Base-by-base conservation (phyloP, 1,140 invertebrate species). In the Maconellicoccus hirsutus region DNA sequence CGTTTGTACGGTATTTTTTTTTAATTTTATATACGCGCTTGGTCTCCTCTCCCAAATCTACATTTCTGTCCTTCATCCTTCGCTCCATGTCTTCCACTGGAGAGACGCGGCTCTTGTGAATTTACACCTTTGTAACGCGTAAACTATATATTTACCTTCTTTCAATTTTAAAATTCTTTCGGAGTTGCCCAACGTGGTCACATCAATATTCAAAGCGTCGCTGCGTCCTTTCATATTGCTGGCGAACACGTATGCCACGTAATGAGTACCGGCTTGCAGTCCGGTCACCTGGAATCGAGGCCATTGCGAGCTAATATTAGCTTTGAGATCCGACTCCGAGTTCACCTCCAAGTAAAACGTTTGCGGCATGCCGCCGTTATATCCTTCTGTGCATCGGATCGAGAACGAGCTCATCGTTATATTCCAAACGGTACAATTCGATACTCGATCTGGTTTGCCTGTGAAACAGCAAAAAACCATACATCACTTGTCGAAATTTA, bases 371-470 rank as follows among this genome's bases (percentile, higher is more conserved):
- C 93, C 93, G 0, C 93, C 93, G 77, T 94, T 93, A 79, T 94
- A 95, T 0, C 92, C 93, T 79, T 93, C 90, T 0, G 83, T 83
- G 78, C 93, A 96, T 22, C 86, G 84, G 52, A 94, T 82, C 2
- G 86, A 85, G 75, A 94, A 87, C 0, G 90, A 91, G 59, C 88
- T 91, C 75, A 91, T 88, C 3, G 92, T 70, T 25, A 21, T 88
- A 80, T 95, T 94, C 6, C 86, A 84, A 3, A 92, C 84, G 0
- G 89, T 89, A 79, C 93, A 96, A 79, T 95, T 95, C 78, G 93
- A 89, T 1, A 94, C 90, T 79, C 90, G 88, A 80, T 96, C 93
- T 1, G 93, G 93, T 8, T 90, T 89, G 74, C 92, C 92, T 92
- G 79, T 0, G 80, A 80, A 61, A n/a, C n/a, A n/a, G n/a, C 1